phyloP scores from a whole-genome alignment of 1,140 invertebrate species.

The Chionoecetes opilio region DNA sequence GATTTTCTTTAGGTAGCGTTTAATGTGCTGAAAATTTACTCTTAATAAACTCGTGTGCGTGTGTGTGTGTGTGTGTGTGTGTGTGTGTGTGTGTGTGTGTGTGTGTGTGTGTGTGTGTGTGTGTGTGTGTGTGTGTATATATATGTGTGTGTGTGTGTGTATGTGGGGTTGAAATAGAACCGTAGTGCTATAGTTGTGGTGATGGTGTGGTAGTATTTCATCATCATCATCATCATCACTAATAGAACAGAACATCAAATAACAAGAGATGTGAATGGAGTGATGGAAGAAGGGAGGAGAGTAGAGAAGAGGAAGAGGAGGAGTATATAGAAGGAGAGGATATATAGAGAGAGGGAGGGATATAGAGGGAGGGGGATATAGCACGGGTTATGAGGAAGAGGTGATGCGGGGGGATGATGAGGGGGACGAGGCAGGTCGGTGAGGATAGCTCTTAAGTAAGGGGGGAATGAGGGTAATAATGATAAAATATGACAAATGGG shows the following conservation, averaged over 20 bases:
- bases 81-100: background rate
- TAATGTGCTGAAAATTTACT: too few species aligned
- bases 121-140: background rate
- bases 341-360: background rate
- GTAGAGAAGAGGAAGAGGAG: background rate
- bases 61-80: background rate
- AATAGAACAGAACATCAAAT: background rate
- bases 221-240: background rate
- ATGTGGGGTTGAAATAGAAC: too few species aligned
- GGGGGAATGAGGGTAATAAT: background rate
- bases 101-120: background rate
- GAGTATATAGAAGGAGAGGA: background rate
- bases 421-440: background rate
- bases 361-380: background rate
- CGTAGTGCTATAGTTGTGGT: background rate
- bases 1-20: too few species aligned
- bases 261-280: background rate
- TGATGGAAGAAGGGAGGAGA: background rate
- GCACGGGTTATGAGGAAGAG: constrained; percentile 14
- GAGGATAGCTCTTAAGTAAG: background rate
- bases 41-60: background rate
- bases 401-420: constrained; percentile 31
- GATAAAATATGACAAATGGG: background rate
- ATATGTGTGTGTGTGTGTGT: too few species aligned
- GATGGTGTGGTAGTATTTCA: background rate